Percentiles rank a stretch among this genome's conserved stretches.
phyloP scores from a whole-genome alignment of 1,140 invertebrate genomes.

The Teleogryllus occipitalis region DNA sequence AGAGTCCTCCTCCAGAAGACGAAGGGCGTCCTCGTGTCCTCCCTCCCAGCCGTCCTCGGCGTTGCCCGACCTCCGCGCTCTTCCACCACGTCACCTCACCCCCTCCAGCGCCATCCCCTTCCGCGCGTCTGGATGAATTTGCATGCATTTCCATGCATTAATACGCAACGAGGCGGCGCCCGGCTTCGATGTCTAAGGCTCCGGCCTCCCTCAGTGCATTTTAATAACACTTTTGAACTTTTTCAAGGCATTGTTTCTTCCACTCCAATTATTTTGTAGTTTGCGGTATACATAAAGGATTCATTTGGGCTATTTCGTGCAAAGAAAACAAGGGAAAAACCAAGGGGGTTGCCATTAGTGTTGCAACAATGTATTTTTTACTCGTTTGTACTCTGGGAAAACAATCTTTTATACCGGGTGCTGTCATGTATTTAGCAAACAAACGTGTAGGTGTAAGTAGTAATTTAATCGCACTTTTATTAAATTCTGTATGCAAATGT shows the following conservation, averaged over 20 bases:
- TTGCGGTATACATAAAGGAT: background rate
- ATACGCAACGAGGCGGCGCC: conserved; percentile 9
- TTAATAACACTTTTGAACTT: conserved; percentile 13
- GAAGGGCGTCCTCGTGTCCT: too few species aligned
- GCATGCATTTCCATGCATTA: conserved; percentile 17
- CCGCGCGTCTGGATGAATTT: background rate
- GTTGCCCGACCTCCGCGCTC: background rate
- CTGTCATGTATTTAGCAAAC: too few species aligned
- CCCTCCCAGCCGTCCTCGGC: background rate
- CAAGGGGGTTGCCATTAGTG: too few species aligned
- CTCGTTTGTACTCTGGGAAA: too few species aligned
- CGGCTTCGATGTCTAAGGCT: background rate
- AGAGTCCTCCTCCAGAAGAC: too few species aligned
- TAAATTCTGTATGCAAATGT: too few species aligned
- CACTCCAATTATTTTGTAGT: conserved; percentile 16
- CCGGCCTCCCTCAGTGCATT: conserved; percentile 6
- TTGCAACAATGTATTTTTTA: too few species aligned
- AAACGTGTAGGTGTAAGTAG: too few species aligned
- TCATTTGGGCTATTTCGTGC: too few species aligned
- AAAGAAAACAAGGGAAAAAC: too few species aligned
- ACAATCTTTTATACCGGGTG: too few species aligned
- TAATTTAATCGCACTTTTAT: too few species aligned
- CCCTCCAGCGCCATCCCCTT: background rate
- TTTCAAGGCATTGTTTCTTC: conserved; percentile 11
- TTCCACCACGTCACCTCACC: background rate